Base-by-base conservation (phyloP, 2,888 invertebrate genomes). In the Erebia aethiops region DNA sequence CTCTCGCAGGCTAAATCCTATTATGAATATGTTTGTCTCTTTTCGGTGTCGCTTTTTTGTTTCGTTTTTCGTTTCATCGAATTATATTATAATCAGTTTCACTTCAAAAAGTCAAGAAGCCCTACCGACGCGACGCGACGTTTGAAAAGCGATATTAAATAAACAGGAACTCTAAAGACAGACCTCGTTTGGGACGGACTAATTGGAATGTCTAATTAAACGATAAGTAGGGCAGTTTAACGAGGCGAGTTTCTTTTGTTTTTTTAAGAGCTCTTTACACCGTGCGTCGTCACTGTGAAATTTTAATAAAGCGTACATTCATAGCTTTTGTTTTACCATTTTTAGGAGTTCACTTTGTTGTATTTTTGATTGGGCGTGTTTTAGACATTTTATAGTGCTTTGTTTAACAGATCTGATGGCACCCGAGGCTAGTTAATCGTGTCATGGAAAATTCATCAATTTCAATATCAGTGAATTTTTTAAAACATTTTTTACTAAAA, bases 151-250 rank as follows among this genome's bases (percentile, higher is more conserved):
- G 57, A n/a, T 58, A 58, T 58, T 35, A 35, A 58, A 60, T 41
- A 41, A n/a, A n/a, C 16, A 60, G 10, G 60, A 8, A 41, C 14
- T 43, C 41, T 0, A 16, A 60, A 60, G 60, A 60, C n/a, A 35
- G 9, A 9, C 2, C 41, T 58, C 35, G 58, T 61, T 61, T 61
- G 16, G 41, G 61, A 7, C 46, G 61, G 18, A 16, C 16, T 61
- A 62, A 62, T 46, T 62, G 62, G 62, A 49, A 62, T 62, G 62
- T 49, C 62, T 62, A 62, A 62, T 62, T 62, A 61, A 21, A 49
- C 46, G 46, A 49, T 18, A 49, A 62, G 46, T 21, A 62, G 62
- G 62, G 21, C 62, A 49, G 62, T 62, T 62, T 62, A 62, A 62
- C 62, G 49, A 62, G 61, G 46, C 43, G 11, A 7, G 21, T 21